These are phyloP conservation scores for Ernsta delagoae DNA, from an alignment of 2,888 invertebrate species.

Conservation along the genomic window DNA sequence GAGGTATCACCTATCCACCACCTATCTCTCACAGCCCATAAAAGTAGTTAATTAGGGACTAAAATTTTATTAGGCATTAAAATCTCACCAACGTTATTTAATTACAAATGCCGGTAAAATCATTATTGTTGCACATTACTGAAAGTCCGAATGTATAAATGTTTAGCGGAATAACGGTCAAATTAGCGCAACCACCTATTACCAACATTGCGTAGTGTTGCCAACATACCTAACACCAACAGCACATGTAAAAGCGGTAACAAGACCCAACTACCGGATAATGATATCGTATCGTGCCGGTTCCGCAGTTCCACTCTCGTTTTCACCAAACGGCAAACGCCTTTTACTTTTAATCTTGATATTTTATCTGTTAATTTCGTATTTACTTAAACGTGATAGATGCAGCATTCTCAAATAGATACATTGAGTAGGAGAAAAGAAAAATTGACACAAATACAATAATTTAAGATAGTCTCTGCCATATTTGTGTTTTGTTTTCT, in stretches of 20 bases:
- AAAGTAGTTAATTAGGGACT: too few species aligned
- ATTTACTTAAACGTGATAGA: neutral
- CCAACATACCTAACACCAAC: neutral
- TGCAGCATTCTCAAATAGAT: neutral
- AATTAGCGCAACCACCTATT: neutral
- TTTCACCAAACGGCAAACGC: slow-evolving; percentile 1
- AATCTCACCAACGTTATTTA: too few species aligned
- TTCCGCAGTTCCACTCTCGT: slow-evolving; percentile 8
- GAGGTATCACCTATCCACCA: too few species aligned
- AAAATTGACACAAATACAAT: too few species aligned
- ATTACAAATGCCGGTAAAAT: too few species aligned
- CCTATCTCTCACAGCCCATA: too few species aligned
- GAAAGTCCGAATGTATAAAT: neutral
- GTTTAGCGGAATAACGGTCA: neutral
- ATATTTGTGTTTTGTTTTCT: too few species aligned
- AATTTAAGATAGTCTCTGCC: too few species aligned
- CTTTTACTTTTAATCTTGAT: slow-evolving; percentile 8
- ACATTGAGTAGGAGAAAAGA: neutral
- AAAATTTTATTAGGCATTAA: too few species aligned
- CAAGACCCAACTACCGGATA: slow-evolving; percentile 11
- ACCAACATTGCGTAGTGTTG: neutral
- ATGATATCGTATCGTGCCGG: slow-evolving; percentile 8
- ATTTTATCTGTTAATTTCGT: slow-evolving; percentile 6
- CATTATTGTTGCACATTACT: neutral
- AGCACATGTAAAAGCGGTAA: slow-evolving; percentile 2